These are phyloP conservation scores for Rhabdomys pumilio DNA, from an alignment of 2,797 vertebrate species.

Conservation along the genomic window DNA sequence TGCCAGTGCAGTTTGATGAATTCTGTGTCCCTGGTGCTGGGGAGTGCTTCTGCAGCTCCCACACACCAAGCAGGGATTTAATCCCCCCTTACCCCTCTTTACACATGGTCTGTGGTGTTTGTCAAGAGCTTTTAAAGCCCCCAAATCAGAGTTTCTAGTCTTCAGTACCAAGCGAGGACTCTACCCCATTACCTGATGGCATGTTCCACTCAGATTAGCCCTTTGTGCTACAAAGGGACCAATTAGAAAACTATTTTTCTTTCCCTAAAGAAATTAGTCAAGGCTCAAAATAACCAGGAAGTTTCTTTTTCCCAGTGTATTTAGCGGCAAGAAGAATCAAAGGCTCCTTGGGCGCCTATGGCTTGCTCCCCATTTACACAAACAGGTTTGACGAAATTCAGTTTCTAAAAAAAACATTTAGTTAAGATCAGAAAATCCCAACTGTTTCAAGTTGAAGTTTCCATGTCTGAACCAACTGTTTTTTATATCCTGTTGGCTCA, in stretches of 20 bases:
- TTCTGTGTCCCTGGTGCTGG: background rate
- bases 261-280: conserved; percentile 62
- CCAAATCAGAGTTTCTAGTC: conserved; percentile 11
- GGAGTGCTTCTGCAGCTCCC: background rate
- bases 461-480: conserved; percentile 71
- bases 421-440: conserved; percentile 79
- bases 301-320: conserved; percentile 72
- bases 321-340: conserved; percentile 71
- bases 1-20: conserved; percentile 37
- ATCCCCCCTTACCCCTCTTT: background rate
- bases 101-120: background rate
- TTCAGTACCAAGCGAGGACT: background rate
- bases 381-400: conserved; percentile 73
- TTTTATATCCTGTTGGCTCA: conserved; percentile 73
- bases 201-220: background rate
- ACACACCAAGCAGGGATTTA: background rate
- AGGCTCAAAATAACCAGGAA: conserved; percentile 71
- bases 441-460: conserved; percentile 79
- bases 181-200: background rate
- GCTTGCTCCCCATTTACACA: conserved; percentile 63
- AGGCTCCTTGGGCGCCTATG: conserved; percentile 35
- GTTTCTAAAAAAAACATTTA: conserved; percentile 66
- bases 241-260: conserved; percentile 73
- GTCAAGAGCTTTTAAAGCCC: conserved; percentile 30
- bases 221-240: conserved; percentile 61